Conservation (phyloP, 1,140 invertebrate species). For the Odontomachus brunneus region DNA sequence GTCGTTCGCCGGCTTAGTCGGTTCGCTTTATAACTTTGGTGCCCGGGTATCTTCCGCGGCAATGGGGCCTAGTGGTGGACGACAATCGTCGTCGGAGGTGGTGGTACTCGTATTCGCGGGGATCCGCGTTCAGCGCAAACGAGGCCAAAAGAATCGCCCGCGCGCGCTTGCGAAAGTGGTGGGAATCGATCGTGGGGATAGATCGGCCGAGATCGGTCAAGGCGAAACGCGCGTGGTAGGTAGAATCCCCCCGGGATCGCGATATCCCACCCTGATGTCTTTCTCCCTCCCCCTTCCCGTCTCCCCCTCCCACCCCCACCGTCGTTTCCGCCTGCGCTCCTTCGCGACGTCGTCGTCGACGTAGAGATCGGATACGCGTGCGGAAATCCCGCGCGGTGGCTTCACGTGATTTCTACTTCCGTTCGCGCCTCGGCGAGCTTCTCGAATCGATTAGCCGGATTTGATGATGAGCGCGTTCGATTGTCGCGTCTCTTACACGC, state of each 20-base stretch:
- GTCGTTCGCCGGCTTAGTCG: constrained; percentile 74
- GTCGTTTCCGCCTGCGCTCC: not conserved
- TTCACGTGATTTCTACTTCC: constrained; percentile 50
- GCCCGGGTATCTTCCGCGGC: constrained; percentile 59
- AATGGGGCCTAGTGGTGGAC: constrained; percentile 41
- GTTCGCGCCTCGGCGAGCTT: constrained; percentile 12
- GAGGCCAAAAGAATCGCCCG: constrained; percentile 79
- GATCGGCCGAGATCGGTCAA: constrained; percentile 70
- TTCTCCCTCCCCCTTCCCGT: not conserved
- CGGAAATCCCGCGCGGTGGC: not conserved
- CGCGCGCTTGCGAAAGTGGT: constrained; percentile 32
- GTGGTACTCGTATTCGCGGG: constrained; percentile 42
- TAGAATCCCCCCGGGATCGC: constrained; percentile 52
- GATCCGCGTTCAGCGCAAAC: constrained; percentile 67
- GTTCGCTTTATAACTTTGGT: constrained; percentile 84
- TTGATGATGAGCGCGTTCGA: no score
- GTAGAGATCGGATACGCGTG: not conserved
- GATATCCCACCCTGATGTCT: constrained; percentile 55
- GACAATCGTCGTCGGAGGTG: constrained; percentile 51
- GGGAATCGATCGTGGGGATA: constrained; percentile 76
- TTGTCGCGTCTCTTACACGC: no score
- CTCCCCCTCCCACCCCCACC: not conserved
- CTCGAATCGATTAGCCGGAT: no score
- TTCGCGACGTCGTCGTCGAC: not conserved
- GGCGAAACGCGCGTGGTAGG: constrained; percentile 3